phyloP scores from a whole-genome alignment of 1,140 invertebrate genomes.

The Drosophila paulistorum region DNA sequence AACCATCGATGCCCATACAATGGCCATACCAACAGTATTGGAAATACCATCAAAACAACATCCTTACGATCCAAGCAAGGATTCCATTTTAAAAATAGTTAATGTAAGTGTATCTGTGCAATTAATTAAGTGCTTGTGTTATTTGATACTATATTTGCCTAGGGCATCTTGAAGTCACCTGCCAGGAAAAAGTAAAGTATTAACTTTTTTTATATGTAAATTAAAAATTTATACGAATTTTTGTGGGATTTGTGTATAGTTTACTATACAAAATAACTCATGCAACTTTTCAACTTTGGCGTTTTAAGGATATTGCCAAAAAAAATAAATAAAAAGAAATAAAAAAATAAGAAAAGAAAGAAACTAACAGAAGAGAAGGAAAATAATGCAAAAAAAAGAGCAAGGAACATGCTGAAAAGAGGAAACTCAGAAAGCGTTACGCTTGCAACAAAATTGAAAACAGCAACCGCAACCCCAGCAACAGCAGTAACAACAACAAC shows the following conservation, averaged over 20 bases:
- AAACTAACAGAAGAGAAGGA: constrained; percentile 5
- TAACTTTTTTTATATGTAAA: background rate
- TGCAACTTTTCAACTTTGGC: constrained; percentile 70
- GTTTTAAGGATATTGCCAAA: constrained; percentile 73
- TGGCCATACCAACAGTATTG: constrained; percentile 96
- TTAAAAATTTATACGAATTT: constrained; percentile 25
- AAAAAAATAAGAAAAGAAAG: constrained; percentile 30
- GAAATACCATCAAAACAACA: constrained; percentile 99
- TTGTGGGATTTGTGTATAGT: constrained; percentile 52
- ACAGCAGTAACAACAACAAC: constrained; percentile 41
- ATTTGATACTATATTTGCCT: background rate
- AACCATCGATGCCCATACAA: constrained; percentile 95
- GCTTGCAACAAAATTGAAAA: constrained; percentile 63
- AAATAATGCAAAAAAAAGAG: constrained; percentile 38
- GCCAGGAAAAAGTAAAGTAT: constrained; percentile 13
- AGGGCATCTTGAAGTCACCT: constrained; percentile 51
- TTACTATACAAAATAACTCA: constrained; percentile 47
- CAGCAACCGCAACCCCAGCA: constrained; percentile 59
- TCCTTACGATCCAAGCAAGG: constrained; percentile 98
- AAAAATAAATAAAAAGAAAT: constrained; percentile 42
- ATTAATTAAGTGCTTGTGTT: background rate
- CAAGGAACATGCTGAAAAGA: constrained; percentile 29
- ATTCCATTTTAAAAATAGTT: constrained; percentile 97
- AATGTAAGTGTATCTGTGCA: constrained; percentile 86
- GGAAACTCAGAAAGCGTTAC: constrained; percentile 50